phyloP scores from a whole-genome alignment of 2,888 invertebrate species.

The Rapana venosa region DNA sequence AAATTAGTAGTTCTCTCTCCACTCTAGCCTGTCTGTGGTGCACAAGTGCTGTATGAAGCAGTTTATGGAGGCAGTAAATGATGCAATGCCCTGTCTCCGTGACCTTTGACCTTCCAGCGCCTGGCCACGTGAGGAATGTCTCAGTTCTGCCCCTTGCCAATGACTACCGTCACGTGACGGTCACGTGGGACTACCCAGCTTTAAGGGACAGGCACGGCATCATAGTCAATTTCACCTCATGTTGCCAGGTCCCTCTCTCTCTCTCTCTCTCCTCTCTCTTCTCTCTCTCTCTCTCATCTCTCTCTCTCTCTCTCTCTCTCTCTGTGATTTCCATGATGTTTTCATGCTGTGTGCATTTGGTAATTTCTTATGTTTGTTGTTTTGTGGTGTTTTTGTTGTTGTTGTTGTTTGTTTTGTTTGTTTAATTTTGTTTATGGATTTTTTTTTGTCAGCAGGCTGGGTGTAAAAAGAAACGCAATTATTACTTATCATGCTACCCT shows the following conservation, averaged over 20 bases:
- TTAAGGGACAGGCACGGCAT: conserved; percentile 18
- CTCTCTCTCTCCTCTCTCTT: too few species aligned
- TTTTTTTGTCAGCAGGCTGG: not conserved
- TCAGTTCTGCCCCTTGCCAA: not conserved
- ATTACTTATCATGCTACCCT: too few species aligned
- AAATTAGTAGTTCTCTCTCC: too few species aligned
- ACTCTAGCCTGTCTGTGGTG: too few species aligned
- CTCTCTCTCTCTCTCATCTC: too few species aligned
- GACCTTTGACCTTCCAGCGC: conserved; percentile 6
- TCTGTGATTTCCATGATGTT: too few species aligned
- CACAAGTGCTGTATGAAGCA: too few species aligned
- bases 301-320: too few species aligned
- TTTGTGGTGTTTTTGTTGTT: not conserved
- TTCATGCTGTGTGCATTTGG: not conserved
- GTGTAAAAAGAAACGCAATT: too few species aligned
- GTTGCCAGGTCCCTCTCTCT: conserved; percentile 12
- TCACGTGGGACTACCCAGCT: conserved; percentile 35
- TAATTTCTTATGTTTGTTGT: not conserved
- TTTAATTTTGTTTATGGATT: not conserved
- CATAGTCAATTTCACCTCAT: conserved; percentile 18
- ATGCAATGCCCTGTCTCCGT: too few species aligned
- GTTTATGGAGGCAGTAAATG: too few species aligned
- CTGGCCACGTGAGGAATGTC: not conserved
- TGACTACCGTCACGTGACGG: conserved; percentile 17
- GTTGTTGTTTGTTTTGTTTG: not conserved